Conservation (phyloP, 2,888 invertebrate species). For the Tanytarsus gracilentus region DNA sequence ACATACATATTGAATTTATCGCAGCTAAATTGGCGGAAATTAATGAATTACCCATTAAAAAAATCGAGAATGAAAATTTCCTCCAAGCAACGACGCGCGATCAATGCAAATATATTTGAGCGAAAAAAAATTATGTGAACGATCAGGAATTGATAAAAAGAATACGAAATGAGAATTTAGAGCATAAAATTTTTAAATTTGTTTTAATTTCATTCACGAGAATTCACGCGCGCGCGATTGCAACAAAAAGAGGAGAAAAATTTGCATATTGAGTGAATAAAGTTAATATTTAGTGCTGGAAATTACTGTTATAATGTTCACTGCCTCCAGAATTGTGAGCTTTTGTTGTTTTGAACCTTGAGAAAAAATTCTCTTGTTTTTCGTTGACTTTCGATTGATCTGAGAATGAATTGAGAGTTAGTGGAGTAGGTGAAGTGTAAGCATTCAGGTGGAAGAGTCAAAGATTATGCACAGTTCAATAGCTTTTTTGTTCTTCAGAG, state of each 20-base stretch:
- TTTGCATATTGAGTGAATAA: not conserved
- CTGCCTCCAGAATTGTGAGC: not conserved
- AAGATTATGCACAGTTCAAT: constrained; percentile 1
- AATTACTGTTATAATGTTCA: constrained; percentile 3
- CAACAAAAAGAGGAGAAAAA: not conserved
- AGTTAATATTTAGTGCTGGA: not conserved
- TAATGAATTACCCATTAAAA: not conserved
- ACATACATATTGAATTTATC: no score
- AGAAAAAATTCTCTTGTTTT: no score
- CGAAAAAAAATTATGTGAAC: not conserved
- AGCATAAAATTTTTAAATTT: constrained; percentile 13
- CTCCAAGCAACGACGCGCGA: not conserved
- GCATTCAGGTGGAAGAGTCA: not conserved
- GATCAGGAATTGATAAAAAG: not conserved
- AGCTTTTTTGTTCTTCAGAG: no score
- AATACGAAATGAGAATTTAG: not conserved
- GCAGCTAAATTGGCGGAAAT: no score
- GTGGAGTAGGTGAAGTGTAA: not conserved
- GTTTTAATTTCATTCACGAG: not conserved
- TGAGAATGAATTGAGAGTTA: no score
- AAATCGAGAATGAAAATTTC: not conserved
- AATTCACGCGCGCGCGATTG: not conserved
- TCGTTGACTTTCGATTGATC: no score
- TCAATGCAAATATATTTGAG: not conserved
- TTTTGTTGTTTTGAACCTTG: no score